Base-by-base conservation (phyloP, 2,888 invertebrate species). In the Agrotis puta region DNA sequence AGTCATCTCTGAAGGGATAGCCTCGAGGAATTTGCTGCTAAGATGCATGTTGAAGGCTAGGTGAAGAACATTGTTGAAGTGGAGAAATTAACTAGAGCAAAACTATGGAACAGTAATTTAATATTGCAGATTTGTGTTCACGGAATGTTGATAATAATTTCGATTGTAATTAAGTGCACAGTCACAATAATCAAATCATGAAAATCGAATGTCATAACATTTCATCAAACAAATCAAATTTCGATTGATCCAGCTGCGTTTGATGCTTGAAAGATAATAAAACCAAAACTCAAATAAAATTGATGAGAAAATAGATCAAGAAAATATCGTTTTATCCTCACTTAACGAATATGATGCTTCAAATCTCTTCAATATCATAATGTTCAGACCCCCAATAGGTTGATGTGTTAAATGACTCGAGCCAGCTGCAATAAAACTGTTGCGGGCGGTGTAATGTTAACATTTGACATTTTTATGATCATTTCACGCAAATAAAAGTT, bases 361-460 rank as follows among this genome's bases (percentile, higher is more conserved):
- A 70, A 84, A 79, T 78, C 78, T 78, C 77, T 76, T 81, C 80
- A 84, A 76, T 85, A 77, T 81, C 77, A 83, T 81, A 68, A 81
- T 77, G 74, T 73, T 80, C 77, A 81, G 83, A 77, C 83, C 84
- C 78, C 83, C 88, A 86, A 90, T 88, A 87, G 84, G 84, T 88
- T 88, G 89, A 92, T 88, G 91, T 87, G 91, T 91, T 91, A 90
- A 92, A 92, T 91, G 92, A 89, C 84, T 86, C 91, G 89, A 84
- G 80, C 77, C 85, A 83, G 81, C 82, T 87, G 88, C 89, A 88
- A 90, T 92, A 92, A 92, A 91, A 88, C 87, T 87, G 86, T 89
- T 87, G 90, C 87, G 90, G 90, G 84, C 84, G 87, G 87, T 87
- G 86, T 90, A 89, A 91, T 89, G 91, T 89, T 88, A 87, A 87